Evolutionary conservation across 2,113 vertebrate genomes (phyloP).

Genomic region (Cryptotis parvus): DNA sequence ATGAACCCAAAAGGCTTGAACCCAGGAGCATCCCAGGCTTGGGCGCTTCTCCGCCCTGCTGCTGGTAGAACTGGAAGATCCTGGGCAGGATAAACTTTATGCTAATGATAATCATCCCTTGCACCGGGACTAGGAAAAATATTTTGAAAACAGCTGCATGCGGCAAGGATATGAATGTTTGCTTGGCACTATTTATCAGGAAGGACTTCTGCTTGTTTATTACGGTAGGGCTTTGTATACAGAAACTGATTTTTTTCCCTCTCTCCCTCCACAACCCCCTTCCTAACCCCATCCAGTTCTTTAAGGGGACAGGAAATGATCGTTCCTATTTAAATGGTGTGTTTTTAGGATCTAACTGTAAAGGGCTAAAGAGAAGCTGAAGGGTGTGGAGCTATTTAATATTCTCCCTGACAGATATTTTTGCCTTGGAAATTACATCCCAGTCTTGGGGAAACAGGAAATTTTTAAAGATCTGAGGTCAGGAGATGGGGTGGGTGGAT

Average conservation of each 20-base stretch:
- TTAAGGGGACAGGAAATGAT: constrained; percentile 63
- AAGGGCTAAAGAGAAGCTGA: constrained; percentile 40
- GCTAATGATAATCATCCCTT: constrained; percentile 75
- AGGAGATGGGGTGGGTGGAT: not conserved
- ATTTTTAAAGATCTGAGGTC: not conserved
- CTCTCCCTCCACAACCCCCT: not conserved
- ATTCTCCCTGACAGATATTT: constrained; percentile 49
- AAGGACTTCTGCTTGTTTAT: constrained; percentile 75
- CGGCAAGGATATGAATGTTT: constrained; percentile 73
- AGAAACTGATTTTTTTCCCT: constrained; percentile 65
- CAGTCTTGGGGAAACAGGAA: constrained; percentile 4
- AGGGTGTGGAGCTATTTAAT: constrained; percentile 48
- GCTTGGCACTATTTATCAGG: constrained; percentile 68
- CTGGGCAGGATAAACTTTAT: constrained; percentile 68
- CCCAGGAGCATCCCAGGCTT: not conserved
- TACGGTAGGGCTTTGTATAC: constrained; percentile 75
- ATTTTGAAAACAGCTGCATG: constrained; percentile 73
- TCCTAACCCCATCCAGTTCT: not conserved
- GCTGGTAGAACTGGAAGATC: constrained; percentile 17
- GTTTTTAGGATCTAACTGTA: constrained; percentile 49
- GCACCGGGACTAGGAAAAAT: constrained; percentile 75
- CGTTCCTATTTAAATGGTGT: constrained; percentile 60
- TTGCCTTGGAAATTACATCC: constrained; percentile 53
- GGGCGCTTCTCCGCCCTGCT: constrained; percentile 38
- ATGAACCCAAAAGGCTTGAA: too few relatives aligned